Conservation (phyloP, 2,888 invertebrate genomes). For the Troides aeacus region DNA sequence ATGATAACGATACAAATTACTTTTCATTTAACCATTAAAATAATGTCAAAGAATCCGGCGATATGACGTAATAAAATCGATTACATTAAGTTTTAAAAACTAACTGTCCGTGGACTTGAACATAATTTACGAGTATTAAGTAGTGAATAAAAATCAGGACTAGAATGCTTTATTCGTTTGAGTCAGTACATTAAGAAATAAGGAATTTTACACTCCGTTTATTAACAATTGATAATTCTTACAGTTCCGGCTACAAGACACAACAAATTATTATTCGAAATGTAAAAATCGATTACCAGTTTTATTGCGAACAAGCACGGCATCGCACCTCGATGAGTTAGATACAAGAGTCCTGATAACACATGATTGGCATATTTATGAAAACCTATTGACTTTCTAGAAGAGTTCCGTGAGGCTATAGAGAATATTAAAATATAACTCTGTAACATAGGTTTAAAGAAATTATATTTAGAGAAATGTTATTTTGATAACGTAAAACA, state of each 20-base stretch:
- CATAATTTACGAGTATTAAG: too few relatives aligned
- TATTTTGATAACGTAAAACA: neutral
- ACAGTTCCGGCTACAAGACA: slow-evolving; percentile 27
- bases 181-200: neutral
- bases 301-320: slow-evolving; percentile 56
- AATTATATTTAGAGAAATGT: neutral
- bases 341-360: slow-evolving; percentile 38
- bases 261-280: slow-evolving; percentile 45
- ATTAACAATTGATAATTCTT: neutral
- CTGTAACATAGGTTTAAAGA: neutral
- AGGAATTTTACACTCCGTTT: neutral
- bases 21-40: too few relatives aligned
- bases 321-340: slow-evolving; percentile 45
- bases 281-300: slow-evolving; percentile 50
- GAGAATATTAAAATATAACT: slow-evolving; percentile 28
- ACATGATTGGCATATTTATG: slow-evolving; percentile 31
- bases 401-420: slow-evolving; percentile 29
- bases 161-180: neutral
- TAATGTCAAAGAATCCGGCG: too few relatives aligned
- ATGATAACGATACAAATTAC: too few relatives aligned
- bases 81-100: too few relatives aligned
- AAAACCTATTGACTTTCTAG: slow-evolving; percentile 45
- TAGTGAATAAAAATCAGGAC: too few relatives aligned
- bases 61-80: too few relatives aligned
- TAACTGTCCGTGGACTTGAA: too few relatives aligned